phyloP scores from a whole-genome alignment of 1,140 invertebrate genomes.

The Cotesia chilonis region DNA sequence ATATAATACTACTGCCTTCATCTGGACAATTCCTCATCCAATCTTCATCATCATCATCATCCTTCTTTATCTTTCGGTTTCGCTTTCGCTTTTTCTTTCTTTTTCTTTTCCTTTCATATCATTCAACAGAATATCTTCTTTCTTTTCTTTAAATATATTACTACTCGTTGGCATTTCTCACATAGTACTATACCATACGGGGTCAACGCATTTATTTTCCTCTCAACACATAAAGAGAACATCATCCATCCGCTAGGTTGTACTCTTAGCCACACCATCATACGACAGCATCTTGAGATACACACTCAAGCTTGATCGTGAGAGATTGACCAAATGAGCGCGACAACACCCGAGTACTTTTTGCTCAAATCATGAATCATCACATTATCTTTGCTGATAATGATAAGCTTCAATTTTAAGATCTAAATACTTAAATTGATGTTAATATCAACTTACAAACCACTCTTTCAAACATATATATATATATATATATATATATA shows the following conservation, averaged over 20 bases:
- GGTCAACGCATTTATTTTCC: constrained; percentile 36
- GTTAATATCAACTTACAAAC: too few species aligned
- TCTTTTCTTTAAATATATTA: background rate
- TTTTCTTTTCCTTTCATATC: constrained; percentile 1
- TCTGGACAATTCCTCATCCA: constrained; percentile 1
- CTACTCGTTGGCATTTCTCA: constrained; percentile 9
- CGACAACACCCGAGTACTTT: background rate
- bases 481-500: too few species aligned
- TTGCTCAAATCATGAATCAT: constrained; percentile 8
- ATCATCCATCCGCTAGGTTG: constrained; percentile 6
- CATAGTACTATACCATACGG: constrained; percentile 1
- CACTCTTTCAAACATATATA: too few species aligned
- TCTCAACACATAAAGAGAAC: background rate
- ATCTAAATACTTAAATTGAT: too few species aligned
- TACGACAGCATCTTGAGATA: constrained; percentile 5
- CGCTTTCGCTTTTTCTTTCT: background rate
- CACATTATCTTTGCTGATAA: too few species aligned
- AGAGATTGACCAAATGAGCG: constrained; percentile 9
- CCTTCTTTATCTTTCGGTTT: constrained; percentile 12
- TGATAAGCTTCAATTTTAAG: too few species aligned
- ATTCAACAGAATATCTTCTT: background rate
- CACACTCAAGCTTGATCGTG: constrained; percentile 12
- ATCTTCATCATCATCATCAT: constrained; percentile 4
- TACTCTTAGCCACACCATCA: background rate
- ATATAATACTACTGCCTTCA: constrained; percentile 14